Evolutionary conservation across 2,888 invertebrate species (phyloP), one percentile per base, ranked within the genome.

Genomic region (Barypeithes pellucidus): DNA sequence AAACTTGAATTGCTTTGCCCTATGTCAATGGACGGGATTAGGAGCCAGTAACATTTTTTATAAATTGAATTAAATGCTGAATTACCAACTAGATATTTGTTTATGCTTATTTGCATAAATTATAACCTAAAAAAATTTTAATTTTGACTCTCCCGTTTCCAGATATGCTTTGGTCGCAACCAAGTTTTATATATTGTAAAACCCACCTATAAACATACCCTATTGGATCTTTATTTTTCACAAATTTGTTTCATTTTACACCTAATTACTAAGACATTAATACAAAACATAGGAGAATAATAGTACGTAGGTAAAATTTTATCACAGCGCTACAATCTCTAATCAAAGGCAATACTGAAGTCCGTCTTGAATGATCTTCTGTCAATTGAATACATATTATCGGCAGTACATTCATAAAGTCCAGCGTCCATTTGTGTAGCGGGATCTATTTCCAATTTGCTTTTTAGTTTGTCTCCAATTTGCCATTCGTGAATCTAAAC

Each of bases 381-480:
- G 85, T 97, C 96, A 75, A 96, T 94, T 39, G 95, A 94, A 85
- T 96, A 96, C 93, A 95, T 96, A 84, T 96, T 97, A 86, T 96
- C 96, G 0, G 96, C 96, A 3, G 95, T 95, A 82, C 97, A 97
- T 85, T 96, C 96, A 85, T 96, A 97, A 16, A 95, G 93, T n/a
- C 96, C 96, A 11, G 96, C 96, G 84, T 97, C 96, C 96, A 96
- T 96, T 88, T 97, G 96, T 3, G 96, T 95, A 0, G 96, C 96
- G 9, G 97, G 97, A 85, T 97, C 96, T 60, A 97, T 97, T 88
- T 97, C 97, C 81, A 97, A 90, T 88, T 97, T 97, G 24, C 95
- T 95, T 86, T 96, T 96, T 43, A 96, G 93, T 79, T 90, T 91
- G 82, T 95, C 95, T 8, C 92, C 94, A 76, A 94, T 91, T 79